Percentiles rank a stretch among this genome's conserved stretches.
Evolutionary conservation across 2,113 vertebrate genomes (phyloP).

Genomic region (Megaptera novaeangliae): DNA sequence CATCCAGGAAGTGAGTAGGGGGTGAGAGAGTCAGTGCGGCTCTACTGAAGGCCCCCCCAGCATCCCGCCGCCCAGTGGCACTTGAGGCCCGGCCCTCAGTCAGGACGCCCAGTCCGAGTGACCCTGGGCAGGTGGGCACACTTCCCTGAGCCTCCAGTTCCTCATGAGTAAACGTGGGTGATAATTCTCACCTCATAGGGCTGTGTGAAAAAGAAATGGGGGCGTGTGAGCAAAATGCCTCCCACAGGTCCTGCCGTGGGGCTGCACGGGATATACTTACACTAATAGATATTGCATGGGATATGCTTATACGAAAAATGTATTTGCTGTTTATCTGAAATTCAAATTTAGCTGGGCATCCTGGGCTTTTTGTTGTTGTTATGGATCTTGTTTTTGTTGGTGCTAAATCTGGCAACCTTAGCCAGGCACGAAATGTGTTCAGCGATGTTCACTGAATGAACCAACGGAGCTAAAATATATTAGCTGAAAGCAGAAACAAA

Average conservation of each 20-base stretch:
- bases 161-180: rapidly evolving
- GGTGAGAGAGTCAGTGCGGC: rapidly evolving
- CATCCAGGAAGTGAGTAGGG: neutral
- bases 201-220: neutral
- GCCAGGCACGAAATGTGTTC: neutral
- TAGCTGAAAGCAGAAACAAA: neutral
- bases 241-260: neutral
- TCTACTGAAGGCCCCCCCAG: neutral
- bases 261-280: neutral
- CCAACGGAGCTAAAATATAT: neutral
- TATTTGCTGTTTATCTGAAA: neutral
- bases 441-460: neutral
- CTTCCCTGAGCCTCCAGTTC: neutral
- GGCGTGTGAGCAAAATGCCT: neutral
- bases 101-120: neutral
- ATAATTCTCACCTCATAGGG: neutral
- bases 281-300: neutral
- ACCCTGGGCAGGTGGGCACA: neutral
- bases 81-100: neutral
- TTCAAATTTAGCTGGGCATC: neutral
- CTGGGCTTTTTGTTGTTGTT: neutral
- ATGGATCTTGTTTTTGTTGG: neutral
- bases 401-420: neutral
- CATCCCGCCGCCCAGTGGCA: neutral
- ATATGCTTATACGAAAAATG: neutral